Percentiles rank a stretch among this genome's conserved stretches.
phyloP scores from a whole-genome alignment of 2,797 vertebrate species.

The Echeneis naucrates region DNA sequence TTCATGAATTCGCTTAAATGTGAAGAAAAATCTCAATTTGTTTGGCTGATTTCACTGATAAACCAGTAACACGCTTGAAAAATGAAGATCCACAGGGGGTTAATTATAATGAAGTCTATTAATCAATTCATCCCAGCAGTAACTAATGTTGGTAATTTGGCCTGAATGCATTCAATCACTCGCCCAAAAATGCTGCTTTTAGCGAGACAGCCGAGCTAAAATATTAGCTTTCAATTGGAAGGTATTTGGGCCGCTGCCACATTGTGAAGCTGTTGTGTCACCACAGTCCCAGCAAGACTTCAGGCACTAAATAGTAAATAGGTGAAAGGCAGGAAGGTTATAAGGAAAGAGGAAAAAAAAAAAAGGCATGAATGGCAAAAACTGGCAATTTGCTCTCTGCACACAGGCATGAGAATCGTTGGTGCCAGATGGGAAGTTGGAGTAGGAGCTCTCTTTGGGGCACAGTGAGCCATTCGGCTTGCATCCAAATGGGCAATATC shows the following conservation, averaged over 20 bases:
- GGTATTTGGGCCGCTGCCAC: constrained; percentile 52
- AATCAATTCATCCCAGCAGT: constrained; percentile 64
- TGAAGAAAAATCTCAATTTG: constrained; percentile 6
- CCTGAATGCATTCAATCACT: constrained; percentile 56
- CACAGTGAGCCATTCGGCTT: constrained; percentile 65
- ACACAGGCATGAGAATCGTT: constrained; percentile 31
- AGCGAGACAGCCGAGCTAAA: constrained; percentile 31
- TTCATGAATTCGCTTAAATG: constrained; percentile 4
- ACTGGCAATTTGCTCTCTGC: constrained; percentile 47
- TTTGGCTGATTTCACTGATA: constrained; percentile 20
- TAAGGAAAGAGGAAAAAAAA: too few relatives aligned
- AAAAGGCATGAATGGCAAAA: constrained; percentile 5
- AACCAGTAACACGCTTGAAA: constrained; percentile 65
- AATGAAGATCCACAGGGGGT: constrained; percentile 65
- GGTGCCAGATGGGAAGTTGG: constrained; percentile 73
- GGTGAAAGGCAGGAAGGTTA: constrained; percentile 33
- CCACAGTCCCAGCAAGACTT: constrained; percentile 23
- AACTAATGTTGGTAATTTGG: constrained; percentile 63
- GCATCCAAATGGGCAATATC: constrained; percentile 69
- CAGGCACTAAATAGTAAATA: constrained; percentile 24
- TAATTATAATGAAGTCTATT: constrained; percentile 69
- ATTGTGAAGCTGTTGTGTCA: constrained; percentile 25
- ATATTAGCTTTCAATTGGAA: constrained; percentile 54
- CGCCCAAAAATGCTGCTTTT: constrained; percentile 55
- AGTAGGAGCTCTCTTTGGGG: constrained; percentile 63